Base-by-base conservation (phyloP, 37 sponge, comb jelly and placozoan species). In the Aphrocallistes beatrix region DNA sequence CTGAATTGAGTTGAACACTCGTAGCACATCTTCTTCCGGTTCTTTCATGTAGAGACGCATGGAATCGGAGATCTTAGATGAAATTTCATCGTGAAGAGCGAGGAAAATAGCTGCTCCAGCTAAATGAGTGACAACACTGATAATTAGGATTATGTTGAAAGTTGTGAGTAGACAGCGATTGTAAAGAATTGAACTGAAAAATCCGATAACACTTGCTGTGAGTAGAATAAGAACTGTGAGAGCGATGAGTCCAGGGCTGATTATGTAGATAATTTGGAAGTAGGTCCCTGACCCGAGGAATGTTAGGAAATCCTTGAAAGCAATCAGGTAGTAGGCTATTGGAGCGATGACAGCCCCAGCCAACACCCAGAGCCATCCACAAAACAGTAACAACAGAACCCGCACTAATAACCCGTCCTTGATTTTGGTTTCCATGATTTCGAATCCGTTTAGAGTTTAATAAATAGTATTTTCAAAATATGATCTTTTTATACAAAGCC, bases 121-220 rank as follows among this genome's bases (percentile, higher is more conserved):
- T 60, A 60, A 19, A 60, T 60, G 75, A 19, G n/a, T 6, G 75
- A 60, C 1, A 3, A 60, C 75, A 60, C 75, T 60, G 6, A 13
- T 21, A 13, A 60, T 28, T 28, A 60, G 25, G 6, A 60, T 3
- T 19, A 60, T 28, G n/a, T 60, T 60, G 75, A 60, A 60, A 60
- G 75, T 60, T 13, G 75, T 60, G 75, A 60, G 75, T 30, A 60
- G 75, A 60, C 75, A 60, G 25, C 75, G 25, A 30, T 60, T 60
- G 75, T 60, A 60, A 25, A 60, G 75, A 3, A 30, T 30, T 60
- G 75, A 19, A 30, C 75, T 60, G 75, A 19, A 60, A 28, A 19
- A 60, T 32, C 75, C 75, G 34, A 60, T 13, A 28, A 60, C n/a
- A 13, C 75, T 60, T 25, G 75, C 8, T 25, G 17, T 60, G 6